Conservation (phyloP, 2,888 invertebrate genomes). For the Cabera pusaria region DNA sequence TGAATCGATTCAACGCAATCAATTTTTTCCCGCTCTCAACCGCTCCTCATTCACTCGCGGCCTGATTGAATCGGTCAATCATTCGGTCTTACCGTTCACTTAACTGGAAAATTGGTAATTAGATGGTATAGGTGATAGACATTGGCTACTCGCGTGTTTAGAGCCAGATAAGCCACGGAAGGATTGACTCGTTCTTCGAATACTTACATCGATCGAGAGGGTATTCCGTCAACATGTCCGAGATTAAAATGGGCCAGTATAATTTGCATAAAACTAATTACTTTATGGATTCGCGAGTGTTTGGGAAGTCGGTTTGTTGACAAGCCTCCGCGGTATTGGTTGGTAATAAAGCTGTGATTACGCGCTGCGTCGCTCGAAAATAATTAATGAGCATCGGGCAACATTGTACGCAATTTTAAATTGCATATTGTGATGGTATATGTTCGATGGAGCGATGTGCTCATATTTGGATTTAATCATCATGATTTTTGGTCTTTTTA, state of each 20-base stretch:
- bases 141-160: conserved; percentile 44
- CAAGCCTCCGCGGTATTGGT: conserved; percentile 30
- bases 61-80: conserved; percentile 78
- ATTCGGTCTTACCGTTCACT: conserved; percentile 74
- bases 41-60: conserved; percentile 60
- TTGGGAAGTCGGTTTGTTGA: conserved; percentile 40
- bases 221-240: conserved; percentile 16
- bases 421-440: conserved; percentile 31
- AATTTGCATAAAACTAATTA: conserved; percentile 59
- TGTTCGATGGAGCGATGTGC: conserved; percentile 19
- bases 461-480: conserved; percentile 22
- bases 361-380: conserved; percentile 34
- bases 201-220: conserved; percentile 18
- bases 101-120: conserved; percentile 81
- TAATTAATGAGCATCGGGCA: conserved; percentile 41
- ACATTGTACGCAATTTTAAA: conserved; percentile 37
- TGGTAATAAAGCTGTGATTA: conserved; percentile 40
- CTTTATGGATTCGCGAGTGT: conserved; percentile 35
- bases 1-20: conserved; percentile 75
- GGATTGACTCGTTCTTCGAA: conserved; percentile 26
- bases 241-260: conserved; percentile 34
- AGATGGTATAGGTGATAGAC: conserved; percentile 71
- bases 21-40: conserved; percentile 62
- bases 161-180: conserved; percentile 34
- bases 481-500: too few relatives aligned